Conservation (phyloP, 2,888 invertebrate species). For the Aradus depressus region DNA sequence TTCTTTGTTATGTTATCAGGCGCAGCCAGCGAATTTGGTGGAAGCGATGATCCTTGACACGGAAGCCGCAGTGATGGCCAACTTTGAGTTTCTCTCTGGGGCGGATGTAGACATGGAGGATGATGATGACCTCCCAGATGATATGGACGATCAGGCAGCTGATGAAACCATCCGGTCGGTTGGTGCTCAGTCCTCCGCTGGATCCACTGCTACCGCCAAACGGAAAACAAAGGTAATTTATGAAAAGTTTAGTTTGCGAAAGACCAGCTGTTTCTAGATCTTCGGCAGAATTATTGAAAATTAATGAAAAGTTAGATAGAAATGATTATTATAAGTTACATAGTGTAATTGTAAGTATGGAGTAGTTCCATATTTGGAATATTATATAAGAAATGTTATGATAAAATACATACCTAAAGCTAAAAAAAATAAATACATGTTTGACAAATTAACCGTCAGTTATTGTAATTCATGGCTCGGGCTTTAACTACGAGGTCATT, state of each 20-base stretch:
- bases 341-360: too few species aligned
- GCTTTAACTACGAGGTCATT: too few species aligned
- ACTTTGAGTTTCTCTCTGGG: slow-evolving; percentile 90
- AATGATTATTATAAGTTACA: not conserved
- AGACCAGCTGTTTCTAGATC: not conserved
- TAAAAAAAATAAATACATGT: too few species aligned
- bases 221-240: slow-evolving; percentile 36
- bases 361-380: too few species aligned
- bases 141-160: slow-evolving; percentile 40
- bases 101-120: slow-evolving; percentile 56
- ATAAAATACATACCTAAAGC: too few species aligned
- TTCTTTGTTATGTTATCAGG: slow-evolving; percentile 17
- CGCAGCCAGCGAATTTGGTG: slow-evolving; percentile 50
- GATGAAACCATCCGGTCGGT: slow-evolving; percentile 3
- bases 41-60: slow-evolving; percentile 73
- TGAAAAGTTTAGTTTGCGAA: not conserved
- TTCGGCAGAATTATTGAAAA: slow-evolving; percentile 1
- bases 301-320: not conserved
- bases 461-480: too few species aligned
- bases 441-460: too few species aligned
- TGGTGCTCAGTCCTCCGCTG: too few species aligned
- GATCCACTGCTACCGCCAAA: slow-evolving; percentile 40
- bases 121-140: slow-evolving; percentile 51
- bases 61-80: slow-evolving; percentile 89
- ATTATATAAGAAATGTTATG: too few species aligned